Evolutionary conservation across 2,797 vertebrate species (phyloP).

Genomic region (Takifugu rubripes): DNA sequence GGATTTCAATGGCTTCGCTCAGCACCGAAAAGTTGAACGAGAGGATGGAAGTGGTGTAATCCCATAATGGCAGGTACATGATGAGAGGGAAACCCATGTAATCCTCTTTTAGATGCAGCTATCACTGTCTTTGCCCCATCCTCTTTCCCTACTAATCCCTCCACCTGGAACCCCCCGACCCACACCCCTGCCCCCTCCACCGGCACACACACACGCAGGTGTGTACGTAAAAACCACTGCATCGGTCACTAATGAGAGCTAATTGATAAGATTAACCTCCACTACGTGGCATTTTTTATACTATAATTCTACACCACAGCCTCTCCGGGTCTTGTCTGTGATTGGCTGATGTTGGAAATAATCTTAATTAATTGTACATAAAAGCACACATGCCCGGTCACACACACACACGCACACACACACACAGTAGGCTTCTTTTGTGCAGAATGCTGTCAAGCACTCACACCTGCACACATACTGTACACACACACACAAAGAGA

Average conservation of each 20-base stretch:
- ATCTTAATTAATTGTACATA: no score
- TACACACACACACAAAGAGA: constrained; percentile 32
- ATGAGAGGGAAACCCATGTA: constrained; percentile 68
- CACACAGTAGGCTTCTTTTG: neutral
- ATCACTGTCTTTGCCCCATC: constrained; percentile 54
- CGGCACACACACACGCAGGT: neutral
- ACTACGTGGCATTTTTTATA: no score
- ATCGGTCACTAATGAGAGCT: neutral
- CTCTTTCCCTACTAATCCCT: constrained; percentile 67
- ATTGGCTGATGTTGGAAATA: no score
- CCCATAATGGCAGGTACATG: constrained; percentile 73
- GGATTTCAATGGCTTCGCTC: constrained; percentile 37
- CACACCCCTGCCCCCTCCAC: constrained; percentile 3
- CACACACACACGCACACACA: constrained; percentile 2
- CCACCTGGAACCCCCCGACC: constrained; percentile 1
- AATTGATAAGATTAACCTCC: no score
- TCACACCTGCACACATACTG: constrained; percentile 6
- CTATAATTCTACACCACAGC: no score
- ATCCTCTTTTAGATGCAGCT: constrained; percentile 75
- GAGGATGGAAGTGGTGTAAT: constrained; percentile 64
- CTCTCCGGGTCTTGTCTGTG: no score
- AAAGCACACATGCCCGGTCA: no score
- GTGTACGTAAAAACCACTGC: no score
- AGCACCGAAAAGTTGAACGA: constrained; percentile 40
- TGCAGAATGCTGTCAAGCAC: constrained; percentile 16